A percentile compares a stretch with the other conserved stretches of the same genome.
Conservation (phyloP, 2,888 invertebrate genomes). For the Pachymerium ferrugineum region DNA sequence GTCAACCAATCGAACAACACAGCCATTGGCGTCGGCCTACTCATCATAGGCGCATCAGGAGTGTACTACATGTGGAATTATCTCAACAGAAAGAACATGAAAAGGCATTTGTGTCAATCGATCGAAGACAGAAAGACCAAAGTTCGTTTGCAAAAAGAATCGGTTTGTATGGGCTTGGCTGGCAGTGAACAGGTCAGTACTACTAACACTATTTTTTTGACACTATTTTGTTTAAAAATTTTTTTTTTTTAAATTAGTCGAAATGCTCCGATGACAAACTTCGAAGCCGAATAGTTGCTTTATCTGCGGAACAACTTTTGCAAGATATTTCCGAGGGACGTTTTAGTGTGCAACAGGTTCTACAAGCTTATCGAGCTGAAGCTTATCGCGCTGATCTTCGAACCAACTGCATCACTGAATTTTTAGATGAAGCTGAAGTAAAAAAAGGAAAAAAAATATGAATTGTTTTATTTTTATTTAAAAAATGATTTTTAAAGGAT, state of each 20-base stretch:
- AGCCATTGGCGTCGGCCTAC: not conserved
- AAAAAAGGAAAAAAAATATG: not conserved
- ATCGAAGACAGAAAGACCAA: slow-evolving; percentile 11
- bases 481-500: not conserved
- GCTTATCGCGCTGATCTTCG: not conserved
- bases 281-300: not conserved
- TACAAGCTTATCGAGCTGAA: slow-evolving; percentile 8
- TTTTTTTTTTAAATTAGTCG: not conserved
- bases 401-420: slow-evolving; percentile 43
- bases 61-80: not conserved
- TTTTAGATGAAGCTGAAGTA: slow-evolving; percentile 42
- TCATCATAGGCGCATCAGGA: not conserved
- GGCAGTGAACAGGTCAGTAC: not conserved
- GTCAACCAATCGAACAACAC: not conserved
- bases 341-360: not conserved
- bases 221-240: not conserved
- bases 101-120: not conserved
- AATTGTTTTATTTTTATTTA: not conserved
- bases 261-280: not conserved
- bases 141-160: slow-evolving; percentile 16
- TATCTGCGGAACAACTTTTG: not conserved
- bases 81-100: not conserved
- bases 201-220: no score
- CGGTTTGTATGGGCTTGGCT: not conserved
- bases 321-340: not conserved